Evolutionary conservation across 2,888 invertebrate species (phyloP), one percentile per base, ranked within the genome.

Genomic region (Clostera curtula): DNA sequence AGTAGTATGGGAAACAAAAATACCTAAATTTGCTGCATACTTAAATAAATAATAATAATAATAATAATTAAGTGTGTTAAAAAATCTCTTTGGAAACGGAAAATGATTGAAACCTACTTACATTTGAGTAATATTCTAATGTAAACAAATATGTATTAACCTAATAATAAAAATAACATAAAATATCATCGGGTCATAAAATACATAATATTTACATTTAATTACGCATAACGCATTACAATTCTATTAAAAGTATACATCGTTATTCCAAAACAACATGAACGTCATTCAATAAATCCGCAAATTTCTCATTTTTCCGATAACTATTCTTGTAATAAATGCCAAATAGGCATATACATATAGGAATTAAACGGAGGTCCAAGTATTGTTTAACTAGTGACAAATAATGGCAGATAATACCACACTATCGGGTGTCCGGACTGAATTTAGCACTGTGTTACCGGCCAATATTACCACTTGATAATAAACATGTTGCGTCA

Each of bases 341-440:
- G 61, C 61, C 67, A 75, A 76, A 80, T 75, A 70, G 70, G 63
- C 37, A 68, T 68, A 66, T 71, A 60, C 21, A 25, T 26, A 39
- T 67, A 61, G 48, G 58, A 61, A 56, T 56, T 52, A 58, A 55
- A 56, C 51, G 59, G 59, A 62, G 50, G 52, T 59, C 49, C 49
- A 52, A 59, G 64, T 72, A 79, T 82, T 82, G 82, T 82, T 73
- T 73, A 69, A 56, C 48, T 66, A 62, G 65, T 80, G 82, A 83
- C 82, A 80, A 82, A 83, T 82, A 79, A 82, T 77, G 67, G 68
- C 61, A 72, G 82, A 83, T 83, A 83, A 80, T 82, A 72, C 75
- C 74, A 71, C 73, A 70, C 60, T 82, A 80, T 82, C 82, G 75
- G 70, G 70, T 82, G 76, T 76, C 70, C 62, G 53, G 37, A 44